Evolutionary conservation across 2,113 vertebrate genomes (phyloP), one percentile per base, ranked within the genome.

Genomic region (Ictalurus furcatus): DNA sequence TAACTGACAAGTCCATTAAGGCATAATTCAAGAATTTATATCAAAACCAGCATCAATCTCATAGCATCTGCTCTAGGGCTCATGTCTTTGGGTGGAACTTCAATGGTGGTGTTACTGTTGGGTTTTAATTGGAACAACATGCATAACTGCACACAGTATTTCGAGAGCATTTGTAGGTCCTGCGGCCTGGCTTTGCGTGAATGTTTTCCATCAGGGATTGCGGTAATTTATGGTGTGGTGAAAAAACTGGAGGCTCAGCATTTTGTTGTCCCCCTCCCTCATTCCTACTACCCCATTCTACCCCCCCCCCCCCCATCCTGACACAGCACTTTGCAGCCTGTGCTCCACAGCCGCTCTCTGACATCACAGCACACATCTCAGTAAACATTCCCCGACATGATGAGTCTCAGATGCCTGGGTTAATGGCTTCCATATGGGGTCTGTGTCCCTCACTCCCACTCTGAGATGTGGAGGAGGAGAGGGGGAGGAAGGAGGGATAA

Each of bases 361-460:
- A 91, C 90, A 91, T 91, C 90, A 91, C 90, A 91, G 90, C 80
- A 67, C 81, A 87, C 87, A 91, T 91, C 90, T 91, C 85, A 37
- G 86, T 91, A 90, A 91, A 91, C 90, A 91, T 91, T 91, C 88
- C 90, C 85, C 63, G 28, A 71, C 54, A 85, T 71, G 90, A 91
- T 91, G 88, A 91, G 90, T 91, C 85, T 91, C 90, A 91, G 85
- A 91, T 91, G 90, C 88, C 79, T 44, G 40, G 79, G 48, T 89
- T 89, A 91, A 91, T 89, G 81, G 40, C 25, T 91, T 89, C 88
- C 90, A 91, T 91, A 91, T 91, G 88, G 88, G 88, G 56, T 59
- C 71, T 91, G 52, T 88, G 83, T 91, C 79, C 63, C 73, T 84
- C 14, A 78, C 85, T 89, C 85, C 85, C 88, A 79, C 54, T 87